Evolutionary conservation across 2,888 invertebrate genomes (phyloP), one percentile per base, ranked within the genome.

Genomic region (Dryomyza anilis): DNA sequence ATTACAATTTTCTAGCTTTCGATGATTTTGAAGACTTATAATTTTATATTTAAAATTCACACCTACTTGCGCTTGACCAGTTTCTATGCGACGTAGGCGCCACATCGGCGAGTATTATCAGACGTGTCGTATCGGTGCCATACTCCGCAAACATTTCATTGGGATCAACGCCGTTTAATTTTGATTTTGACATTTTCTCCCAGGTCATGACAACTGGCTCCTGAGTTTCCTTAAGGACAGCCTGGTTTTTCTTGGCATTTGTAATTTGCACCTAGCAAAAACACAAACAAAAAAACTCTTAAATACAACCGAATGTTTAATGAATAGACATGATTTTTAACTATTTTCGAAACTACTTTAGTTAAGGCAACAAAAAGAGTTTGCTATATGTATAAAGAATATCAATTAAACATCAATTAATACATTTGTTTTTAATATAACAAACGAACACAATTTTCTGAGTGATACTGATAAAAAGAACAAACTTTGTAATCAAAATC

Each of bases 141-240:
- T 93, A 93, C 70, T 89, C 86, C 1, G 86, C 79, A 62, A 98
- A 86, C 79, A 98, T 87, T 61, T 90, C 89, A 72, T 89, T 86
- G 12, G 98, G 98, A 83, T 95, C 94, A n/a, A 95, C 92, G 0
- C 99, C 99, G 84, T 99, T 99, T 72, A 90, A 85, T 83, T 98
- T 99, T 0, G 98, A 98, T 85, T 99, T 99, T 74, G 97, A 97
- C 99, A 99, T 99, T 86, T 99, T 99, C 80, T 99, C 98, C 95
- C 95, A 98, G 29, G 88, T 85, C 68, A 89, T 87, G 12, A 86
- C 82, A 0, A 98, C 89, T 8, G 87, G 83, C 70, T 89, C 87
- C 27, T 90, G 89, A 2, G 91, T 91, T 3, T 73, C 83, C 77
- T 87, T 89, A 23, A 88, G 85, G 8, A 87, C 76, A 0, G 87